Conservation (phyloP, 1,140 invertebrate species). For the Drosophila grimshawi region DNA sequence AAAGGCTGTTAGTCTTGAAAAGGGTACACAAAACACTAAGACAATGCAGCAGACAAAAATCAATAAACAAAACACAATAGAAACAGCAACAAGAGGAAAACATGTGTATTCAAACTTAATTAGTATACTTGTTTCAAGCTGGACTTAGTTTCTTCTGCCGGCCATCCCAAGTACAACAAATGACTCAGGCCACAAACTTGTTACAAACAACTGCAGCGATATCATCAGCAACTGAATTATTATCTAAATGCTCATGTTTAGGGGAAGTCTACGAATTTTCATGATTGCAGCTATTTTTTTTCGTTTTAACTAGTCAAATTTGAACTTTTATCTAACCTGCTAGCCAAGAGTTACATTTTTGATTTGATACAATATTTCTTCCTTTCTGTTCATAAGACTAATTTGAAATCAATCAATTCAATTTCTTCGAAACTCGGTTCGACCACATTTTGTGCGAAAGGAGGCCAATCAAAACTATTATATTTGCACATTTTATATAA, state of each 20-base stretch:
- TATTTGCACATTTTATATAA: too few relatives aligned
- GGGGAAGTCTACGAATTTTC: too few relatives aligned
- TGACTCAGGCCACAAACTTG: conserved; percentile 54
- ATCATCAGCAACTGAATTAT: neutral
- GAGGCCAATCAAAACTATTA: too few relatives aligned
- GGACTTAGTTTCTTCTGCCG: neutral
- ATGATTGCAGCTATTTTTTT: too few relatives aligned
- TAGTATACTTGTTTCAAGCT: conserved; percentile 22
- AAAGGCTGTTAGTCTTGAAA: conserved; percentile 63
- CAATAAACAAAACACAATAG: conserved; percentile 4
- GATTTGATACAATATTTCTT: too few relatives aligned
- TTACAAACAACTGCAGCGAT: conserved; percentile 12
- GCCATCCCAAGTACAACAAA: conserved; percentile 30
- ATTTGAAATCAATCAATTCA: too few relatives aligned
- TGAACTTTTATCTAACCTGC: too few relatives aligned
- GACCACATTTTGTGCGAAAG: too few relatives aligned
- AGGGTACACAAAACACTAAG: conserved; percentile 30
- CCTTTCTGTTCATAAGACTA: too few relatives aligned
- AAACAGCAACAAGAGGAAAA: conserved; percentile 11
- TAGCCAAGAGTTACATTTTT: too few relatives aligned
- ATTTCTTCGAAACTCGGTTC: too few relatives aligned
- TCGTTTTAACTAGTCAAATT: too few relatives aligned
- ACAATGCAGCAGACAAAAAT: conserved; percentile 14
- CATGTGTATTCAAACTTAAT: conserved; percentile 35
- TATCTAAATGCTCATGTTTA: neutral